Base-by-base conservation (phyloP, 2,113 vertebrate genomes). In the Myrmecophaga tridactyla region DNA sequence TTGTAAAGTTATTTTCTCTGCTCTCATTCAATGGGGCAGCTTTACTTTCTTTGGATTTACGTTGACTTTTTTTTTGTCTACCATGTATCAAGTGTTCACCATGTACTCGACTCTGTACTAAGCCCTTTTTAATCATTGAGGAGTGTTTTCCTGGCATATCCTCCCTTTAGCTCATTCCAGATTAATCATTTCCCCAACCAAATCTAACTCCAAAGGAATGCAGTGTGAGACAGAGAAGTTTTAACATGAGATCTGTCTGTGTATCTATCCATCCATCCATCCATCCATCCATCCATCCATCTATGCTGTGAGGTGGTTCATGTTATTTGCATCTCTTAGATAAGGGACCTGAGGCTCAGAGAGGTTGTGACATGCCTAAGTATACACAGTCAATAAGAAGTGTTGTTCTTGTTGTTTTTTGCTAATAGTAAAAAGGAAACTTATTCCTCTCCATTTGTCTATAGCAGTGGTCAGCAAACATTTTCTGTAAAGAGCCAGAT, bases 1-100 rank as follows among this genome's bases (percentile, higher is more conserved):
- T 60, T 41, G 65, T 31, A 3, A 58, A 85, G 34, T 81, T 93
- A 76, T 27, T 95, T 69, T 77, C 83, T 96, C 53, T 67, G 90
- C 48, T 65, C 0, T 67, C 82, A 10, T 75, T 94, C 53, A 9
- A 9, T 5, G 72, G 72, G 76, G 20, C 51, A 21, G 36, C 13
- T 58, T 46, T 31, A 31, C 39, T 86, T 72, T 51, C 87, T 72
- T 65, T 62, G 73, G 73, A 39, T 77, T 92, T 86, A 41, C 2
- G 46, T 69, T 77, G 31, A 53, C 60, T 18, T 15, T 46, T 84
- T 84, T 51, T 56, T 21, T n/a, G 46, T 39, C 70, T 70, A 4
- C 20, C 1, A 1, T 34, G 18, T 60, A 25, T 41, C 14, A 41
- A 94, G 63, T 39, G 63, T 51, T 84, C 69, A 31, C 58, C 36